Conservation (phyloP, 2,797 vertebrate genomes). For the Helarctos malayanus region DNA sequence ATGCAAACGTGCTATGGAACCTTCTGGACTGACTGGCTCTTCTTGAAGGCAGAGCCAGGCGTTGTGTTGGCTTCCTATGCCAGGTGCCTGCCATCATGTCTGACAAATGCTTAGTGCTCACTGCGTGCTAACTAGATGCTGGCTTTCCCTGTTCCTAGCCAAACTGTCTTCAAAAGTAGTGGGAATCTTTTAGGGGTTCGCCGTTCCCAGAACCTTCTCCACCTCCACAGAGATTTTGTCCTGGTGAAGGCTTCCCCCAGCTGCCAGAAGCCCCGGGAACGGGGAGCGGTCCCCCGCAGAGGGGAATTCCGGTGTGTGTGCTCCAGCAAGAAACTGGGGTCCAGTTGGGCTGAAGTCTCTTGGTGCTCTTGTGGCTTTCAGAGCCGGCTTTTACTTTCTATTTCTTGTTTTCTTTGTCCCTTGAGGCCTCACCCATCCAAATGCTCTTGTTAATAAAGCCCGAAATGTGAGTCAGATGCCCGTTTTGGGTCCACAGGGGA, state of each 20-base stretch:
- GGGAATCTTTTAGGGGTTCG: neutral
- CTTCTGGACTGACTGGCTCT: neutral
- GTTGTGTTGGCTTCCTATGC: neutral
- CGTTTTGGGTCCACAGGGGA: neutral
- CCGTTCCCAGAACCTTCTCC: neutral
- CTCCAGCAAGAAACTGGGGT: neutral
- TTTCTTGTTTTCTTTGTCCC: conserved; percentile 51
- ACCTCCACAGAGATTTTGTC: neutral
- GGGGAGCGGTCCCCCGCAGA: neutral
- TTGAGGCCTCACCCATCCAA: conserved; percentile 19
- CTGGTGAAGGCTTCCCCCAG: neutral
- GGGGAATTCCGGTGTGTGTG: neutral
- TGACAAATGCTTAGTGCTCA: neutral
- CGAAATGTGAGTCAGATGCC: neutral
- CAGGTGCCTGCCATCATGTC: neutral
- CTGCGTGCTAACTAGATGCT: neutral
- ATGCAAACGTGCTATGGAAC: neutral
- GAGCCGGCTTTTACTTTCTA: neutral
- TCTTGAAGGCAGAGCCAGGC: neutral
- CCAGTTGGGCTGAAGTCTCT: neutral
- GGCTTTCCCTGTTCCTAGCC: neutral
- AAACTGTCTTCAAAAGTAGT: neutral
- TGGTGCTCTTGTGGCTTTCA: neutral
- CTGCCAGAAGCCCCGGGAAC: neutral
- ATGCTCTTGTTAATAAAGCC: neutral